phyloP scores from a whole-genome alignment of 2,113 vertebrate genomes.

The Cygnus atratus region DNA sequence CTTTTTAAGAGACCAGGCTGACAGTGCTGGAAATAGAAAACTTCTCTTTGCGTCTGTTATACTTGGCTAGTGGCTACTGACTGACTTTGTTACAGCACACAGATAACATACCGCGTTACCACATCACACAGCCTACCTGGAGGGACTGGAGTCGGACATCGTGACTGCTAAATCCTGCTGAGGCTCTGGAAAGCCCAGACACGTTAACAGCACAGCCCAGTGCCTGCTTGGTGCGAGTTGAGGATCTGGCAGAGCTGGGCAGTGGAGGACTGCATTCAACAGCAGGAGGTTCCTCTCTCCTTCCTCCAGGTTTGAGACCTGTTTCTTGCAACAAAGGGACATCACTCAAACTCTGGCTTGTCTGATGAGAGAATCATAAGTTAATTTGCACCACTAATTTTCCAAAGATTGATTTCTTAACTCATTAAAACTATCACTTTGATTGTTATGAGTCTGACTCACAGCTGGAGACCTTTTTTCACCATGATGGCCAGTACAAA shows the following conservation, averaged over 20 bases:
- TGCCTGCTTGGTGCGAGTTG: rapidly evolving
- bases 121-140: background rate
- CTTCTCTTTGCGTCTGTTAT: background rate
- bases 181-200: background rate
- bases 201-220: too few species aligned
- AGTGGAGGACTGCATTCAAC: background rate
- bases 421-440: background rate
- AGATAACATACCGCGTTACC: background rate
- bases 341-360: background rate
- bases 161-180: background rate
- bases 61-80: background rate
- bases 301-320: background rate
- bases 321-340: background rate
- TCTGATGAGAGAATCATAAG: background rate
- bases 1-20: background rate
- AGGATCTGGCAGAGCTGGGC: background rate
- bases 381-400: background rate
- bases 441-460: background rate
- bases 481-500: background rate
- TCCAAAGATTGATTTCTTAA: background rate
- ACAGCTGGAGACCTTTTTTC: background rate
- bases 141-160: background rate
- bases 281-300: background rate
- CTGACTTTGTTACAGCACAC: background rate
- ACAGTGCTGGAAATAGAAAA: background rate